These are phyloP conservation scores for Syritta pipiens DNA, from an alignment of 2,888 invertebrate species.

Conservation along the genomic window DNA sequence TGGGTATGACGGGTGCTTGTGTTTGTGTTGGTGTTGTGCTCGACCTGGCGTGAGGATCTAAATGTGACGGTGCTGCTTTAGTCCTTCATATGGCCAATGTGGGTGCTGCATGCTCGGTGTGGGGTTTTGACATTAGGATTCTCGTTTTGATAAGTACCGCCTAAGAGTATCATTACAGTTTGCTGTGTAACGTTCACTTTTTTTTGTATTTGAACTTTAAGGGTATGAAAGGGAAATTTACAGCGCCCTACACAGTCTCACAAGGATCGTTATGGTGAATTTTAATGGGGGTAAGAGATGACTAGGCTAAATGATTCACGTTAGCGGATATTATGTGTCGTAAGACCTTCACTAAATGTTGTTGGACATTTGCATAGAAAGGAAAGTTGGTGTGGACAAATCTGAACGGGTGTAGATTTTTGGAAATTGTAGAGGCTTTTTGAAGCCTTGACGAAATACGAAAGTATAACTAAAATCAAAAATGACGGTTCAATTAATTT, in stretches of 20 bases:
- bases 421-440: too few species aligned
- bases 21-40: slow-evolving; percentile 3
- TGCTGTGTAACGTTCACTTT: too few species aligned
- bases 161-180: background rate
- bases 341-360: too few species aligned
- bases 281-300: background rate
- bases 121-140: slow-evolving; percentile 10
- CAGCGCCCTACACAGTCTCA: background rate
- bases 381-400: too few species aligned
- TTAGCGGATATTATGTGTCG: too few species aligned
- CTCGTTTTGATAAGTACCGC: slow-evolving; percentile 4
- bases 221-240: background rate
- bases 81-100: background rate
- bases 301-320: background rate
- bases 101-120: background rate
- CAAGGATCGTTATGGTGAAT: background rate
- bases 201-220: too few species aligned
- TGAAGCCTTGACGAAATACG: too few species aligned
- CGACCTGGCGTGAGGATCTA: slow-evolving; percentile 7
- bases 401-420: too few species aligned
- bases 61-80: slow-evolving; percentile 19
- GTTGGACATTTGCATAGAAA: too few species aligned
- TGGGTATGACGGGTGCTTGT: background rate
- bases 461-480: too few species aligned
- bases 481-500: too few species aligned